Evolutionary conservation across 1,140 invertebrate species (phyloP), one percentile per base, ranked within the genome.

Genomic region (Metopolophium dirhodum): DNA sequence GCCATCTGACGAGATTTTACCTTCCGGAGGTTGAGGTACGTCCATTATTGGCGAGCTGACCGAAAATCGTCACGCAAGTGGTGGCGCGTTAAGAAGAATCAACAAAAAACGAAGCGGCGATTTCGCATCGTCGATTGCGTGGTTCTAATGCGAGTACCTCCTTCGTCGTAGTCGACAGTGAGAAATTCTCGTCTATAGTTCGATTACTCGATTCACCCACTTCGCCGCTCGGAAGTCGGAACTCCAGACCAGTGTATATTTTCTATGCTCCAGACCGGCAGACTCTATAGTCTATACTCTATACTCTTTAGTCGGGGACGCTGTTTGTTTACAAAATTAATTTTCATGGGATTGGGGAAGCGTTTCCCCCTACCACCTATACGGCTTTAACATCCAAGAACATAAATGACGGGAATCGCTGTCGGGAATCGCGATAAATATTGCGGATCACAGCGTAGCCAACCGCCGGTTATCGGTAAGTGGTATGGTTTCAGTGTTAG

Each of bases 21-120:
- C 95, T 95, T 95, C 95, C 45, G 95, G 95, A 18, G 95, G 94
- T 94, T 95, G 95, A 35, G 95, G 95, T 89, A 95, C 94, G 77
- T 95, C 95, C 95, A 95, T 95, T 35, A 37, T 93, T 7, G 22
- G 35, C 7, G 26, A 90, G 8, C 41, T n/a, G 9, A 41, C 30
- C 14, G 57, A 45, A 37, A 20, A 8, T 7, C 35, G 30, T 6
- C 23, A 61, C 35, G 18, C 51, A 6, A 47, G 2, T 30, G 8
- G 18, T 41, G 9, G 18, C 18, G 6, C 2, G 51, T 35, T 37
- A 35, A 35, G 37, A 23, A 68, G 61, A n/a, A 61, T 90, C 89
- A 61, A 61, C 41, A 22, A 22, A 68, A 68, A 11, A 20, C 2
- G 20, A 45, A 14, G n/a, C 54, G 4, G 26, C 26, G 26, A 47